Evolutionary conservation across 2,888 invertebrate genomes (phyloP).

Genomic region (Andrena trimmerana): DNA sequence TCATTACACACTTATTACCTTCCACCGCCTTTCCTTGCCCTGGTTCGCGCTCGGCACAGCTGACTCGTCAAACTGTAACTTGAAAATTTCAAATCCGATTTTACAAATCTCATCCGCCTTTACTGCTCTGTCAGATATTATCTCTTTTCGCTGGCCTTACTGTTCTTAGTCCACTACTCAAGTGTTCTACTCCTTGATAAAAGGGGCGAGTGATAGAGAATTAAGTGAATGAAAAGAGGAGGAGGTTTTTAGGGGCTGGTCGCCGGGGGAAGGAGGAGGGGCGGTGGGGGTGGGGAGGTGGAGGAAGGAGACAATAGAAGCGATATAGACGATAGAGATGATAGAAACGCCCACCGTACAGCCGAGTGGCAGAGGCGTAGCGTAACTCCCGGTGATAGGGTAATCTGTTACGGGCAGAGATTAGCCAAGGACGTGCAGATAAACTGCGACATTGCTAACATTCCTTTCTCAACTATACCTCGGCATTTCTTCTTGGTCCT

Average conservation of each 20-base stretch:
- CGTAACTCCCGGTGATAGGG: constrained; percentile 75
- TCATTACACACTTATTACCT: background rate
- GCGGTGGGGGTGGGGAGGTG: too few relatives aligned
- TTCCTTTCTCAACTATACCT: constrained; percentile 65
- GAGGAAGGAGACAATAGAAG: background rate
- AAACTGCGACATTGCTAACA: constrained; percentile 79
- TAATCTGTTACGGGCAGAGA: constrained; percentile 82
- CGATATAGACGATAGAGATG: constrained; percentile 30
- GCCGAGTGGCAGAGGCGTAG: constrained; percentile 51
- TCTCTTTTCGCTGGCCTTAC: too few relatives aligned
- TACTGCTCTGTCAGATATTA: too few relatives aligned
- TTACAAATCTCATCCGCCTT: too few relatives aligned
- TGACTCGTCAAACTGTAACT: constrained; percentile 3
- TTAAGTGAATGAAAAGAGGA: background rate
- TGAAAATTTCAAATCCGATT: too few relatives aligned
- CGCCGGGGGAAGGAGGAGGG: background rate
- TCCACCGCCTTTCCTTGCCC: background rate
- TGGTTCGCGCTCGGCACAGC: background rate
- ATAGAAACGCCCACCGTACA: constrained; percentile 41
- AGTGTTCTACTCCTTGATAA: background rate
- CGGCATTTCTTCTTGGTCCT: background rate
- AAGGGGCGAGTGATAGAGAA: background rate
- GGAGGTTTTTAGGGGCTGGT: background rate
- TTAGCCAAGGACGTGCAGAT: constrained; percentile 85
- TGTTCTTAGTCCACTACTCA: background rate